Evolutionary conservation across 2,113 vertebrate genomes (phyloP), one percentile per base, ranked within the genome.

Genomic region (Struthidea cinerea): DNA sequence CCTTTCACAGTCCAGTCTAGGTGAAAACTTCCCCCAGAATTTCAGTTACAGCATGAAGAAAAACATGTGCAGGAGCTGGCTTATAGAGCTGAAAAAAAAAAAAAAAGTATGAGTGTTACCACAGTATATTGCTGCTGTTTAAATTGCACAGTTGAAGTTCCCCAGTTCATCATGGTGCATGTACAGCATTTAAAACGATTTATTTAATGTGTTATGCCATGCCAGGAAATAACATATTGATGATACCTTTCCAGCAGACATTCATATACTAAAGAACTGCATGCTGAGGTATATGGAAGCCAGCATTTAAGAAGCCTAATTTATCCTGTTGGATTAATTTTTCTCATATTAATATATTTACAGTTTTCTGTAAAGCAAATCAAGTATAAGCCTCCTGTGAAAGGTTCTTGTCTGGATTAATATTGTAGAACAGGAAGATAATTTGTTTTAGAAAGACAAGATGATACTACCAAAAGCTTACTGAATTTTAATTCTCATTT

Each of bases 401-500:
- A 77, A 65, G 6, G 33, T 89, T 88, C 47, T 93, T 60, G 26
- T 70, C 60, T 90, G 37, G 20, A 68, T 32, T 78, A n/a, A 46
- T 92, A 35, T 12, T 80, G 32, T 92, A 78, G 68, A 77, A 84
- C 5, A 68, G 35, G n/a, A 59, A 84, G 46, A 46, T 53, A 87
- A 86, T 94, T 93, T 87, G 28, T 68, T 93, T 90, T 84, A 95
- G 71, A 63, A 87, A 75, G 55, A 41, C 59, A 87, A 61, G 42
- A 30, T 75, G 13, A 71, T 75, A 26, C 19, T 69, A n/a, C 32
- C n/a, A 90, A 90, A 95, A 89, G n/a, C 39, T 64, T 79, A 28
- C 71, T 68, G 64, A 73, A 75, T 84, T 95, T 92, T 57, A 64
- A 78, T 90, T 71, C 56, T 89, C 37, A 73, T 68, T 90, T 87